Percentiles rank a stretch among this genome's conserved stretches.
Conservation (phyloP, 2,797 vertebrate species). For the Syngnathus rostellatus region DNA sequence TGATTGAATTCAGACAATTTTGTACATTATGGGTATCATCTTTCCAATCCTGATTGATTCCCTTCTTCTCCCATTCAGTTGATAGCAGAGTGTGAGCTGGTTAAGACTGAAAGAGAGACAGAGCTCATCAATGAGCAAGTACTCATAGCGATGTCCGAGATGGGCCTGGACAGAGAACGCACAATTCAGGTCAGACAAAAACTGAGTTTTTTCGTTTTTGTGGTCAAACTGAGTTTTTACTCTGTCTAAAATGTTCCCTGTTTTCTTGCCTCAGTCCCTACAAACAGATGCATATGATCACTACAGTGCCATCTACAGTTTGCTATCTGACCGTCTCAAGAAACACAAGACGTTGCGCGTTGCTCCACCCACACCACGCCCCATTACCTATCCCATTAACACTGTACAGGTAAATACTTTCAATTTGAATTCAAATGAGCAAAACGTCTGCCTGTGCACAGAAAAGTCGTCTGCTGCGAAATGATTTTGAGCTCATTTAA, state of each 20-base stretch:
- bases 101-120: constrained; percentile 84
- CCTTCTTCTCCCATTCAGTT: constrained; percentile 61
- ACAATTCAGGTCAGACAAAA: constrained; percentile 79
- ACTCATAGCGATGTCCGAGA: constrained; percentile 88
- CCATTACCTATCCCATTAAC: constrained; percentile 74
- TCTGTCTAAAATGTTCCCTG: too few relatives aligned
- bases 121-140: constrained; percentile 92
- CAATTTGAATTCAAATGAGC: neutral
- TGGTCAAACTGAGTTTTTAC: neutral
- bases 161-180: constrained; percentile 90
- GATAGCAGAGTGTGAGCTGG: constrained; percentile 89
- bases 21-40: neutral
- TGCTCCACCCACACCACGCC: constrained; percentile 74
- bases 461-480: too few relatives aligned
- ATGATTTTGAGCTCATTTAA: too few relatives aligned
- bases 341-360: constrained; percentile 89
- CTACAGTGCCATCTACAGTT: constrained; percentile 98
- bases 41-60: neutral
- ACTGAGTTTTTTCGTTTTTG: neutral
- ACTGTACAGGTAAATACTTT: constrained; percentile 74
- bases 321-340: constrained; percentile 90
- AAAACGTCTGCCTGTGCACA: too few relatives aligned
- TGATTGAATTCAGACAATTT: neutral
- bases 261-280: constrained; percentile 71
- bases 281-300: constrained; percentile 94